phyloP scores from a whole-genome alignment of 2,797 vertebrate genomes.

The Acanthurus leucopareius region DNA sequence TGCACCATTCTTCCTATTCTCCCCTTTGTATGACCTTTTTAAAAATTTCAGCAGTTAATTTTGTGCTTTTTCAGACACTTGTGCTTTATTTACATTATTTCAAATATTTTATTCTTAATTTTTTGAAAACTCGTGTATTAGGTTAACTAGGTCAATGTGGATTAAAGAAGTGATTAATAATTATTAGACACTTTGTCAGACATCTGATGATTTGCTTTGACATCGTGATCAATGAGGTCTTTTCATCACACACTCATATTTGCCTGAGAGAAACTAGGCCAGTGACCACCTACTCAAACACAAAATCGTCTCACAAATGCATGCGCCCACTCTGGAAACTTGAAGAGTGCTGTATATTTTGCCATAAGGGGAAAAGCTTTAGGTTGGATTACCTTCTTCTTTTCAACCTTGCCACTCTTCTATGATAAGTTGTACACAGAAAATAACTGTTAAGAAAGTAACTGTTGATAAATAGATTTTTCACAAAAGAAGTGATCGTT shows the following conservation, averaged over 20 bases:
- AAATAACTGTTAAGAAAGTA: too few species aligned
- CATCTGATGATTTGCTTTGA: slow-evolving; percentile 64
- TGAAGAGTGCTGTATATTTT: slow-evolving; percentile 23
- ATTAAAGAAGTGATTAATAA: slow-evolving; percentile 60
- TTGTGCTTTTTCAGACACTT: background rate
- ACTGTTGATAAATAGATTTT: too few species aligned
- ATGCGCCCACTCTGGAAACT: slow-evolving; percentile 50
- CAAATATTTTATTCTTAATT: background rate
- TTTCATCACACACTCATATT: slow-evolving; percentile 45
- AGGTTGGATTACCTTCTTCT: slow-evolving; percentile 17
- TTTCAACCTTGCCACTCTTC: slow-evolving; percentile 14
- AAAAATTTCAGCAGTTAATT: background rate
- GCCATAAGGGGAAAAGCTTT: slow-evolving; percentile 14
- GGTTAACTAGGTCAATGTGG: slow-evolving; percentile 45
- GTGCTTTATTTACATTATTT: background rate
- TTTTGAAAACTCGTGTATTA: slow-evolving; percentile 9
- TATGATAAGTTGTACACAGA: background rate
- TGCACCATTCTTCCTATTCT: background rate
- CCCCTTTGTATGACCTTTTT: background rate
- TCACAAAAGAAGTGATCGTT: background rate
- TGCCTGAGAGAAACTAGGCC: slow-evolving; percentile 49
- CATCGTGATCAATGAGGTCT: slow-evolving; percentile 67
- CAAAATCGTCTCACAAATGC: slow-evolving; percentile 12
- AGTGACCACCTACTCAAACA: slow-evolving; percentile 46
- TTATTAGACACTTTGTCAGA: slow-evolving; percentile 37